phyloP scores from a whole-genome alignment of 2,797 vertebrate genomes.

The Enteromius treurensis region DNA sequence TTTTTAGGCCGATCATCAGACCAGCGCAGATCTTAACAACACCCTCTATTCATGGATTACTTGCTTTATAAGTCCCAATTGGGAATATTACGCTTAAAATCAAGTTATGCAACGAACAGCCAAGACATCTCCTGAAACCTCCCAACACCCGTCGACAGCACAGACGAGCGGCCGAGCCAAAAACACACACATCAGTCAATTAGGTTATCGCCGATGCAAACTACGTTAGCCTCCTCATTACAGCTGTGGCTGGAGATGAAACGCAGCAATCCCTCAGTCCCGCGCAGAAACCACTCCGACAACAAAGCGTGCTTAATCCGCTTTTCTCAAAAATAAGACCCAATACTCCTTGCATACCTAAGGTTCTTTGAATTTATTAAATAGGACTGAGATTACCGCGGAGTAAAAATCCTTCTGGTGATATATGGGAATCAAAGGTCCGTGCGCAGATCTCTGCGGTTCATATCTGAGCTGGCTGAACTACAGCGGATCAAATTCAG shows the following conservation, averaged over 20 bases:
- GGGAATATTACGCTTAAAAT: constrained; percentile 51
- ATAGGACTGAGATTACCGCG: constrained; percentile 29
- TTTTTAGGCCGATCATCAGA: constrained; percentile 31
- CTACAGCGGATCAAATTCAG: constrained; percentile 17
- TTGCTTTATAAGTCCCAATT: constrained; percentile 51
- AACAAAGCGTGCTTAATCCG: constrained; percentile 47
- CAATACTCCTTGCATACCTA: constrained; percentile 46
- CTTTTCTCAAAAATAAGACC: constrained; percentile 48
- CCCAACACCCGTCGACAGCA: not conserved
- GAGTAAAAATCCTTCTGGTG: constrained; percentile 38
- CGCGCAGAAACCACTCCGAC: constrained; percentile 32
- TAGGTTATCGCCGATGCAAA: constrained; percentile 60
- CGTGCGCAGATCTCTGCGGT: not conserved
- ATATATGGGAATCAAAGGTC: constrained; percentile 21
- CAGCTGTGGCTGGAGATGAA: constrained; percentile 55
- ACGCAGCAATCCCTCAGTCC: constrained; percentile 44
- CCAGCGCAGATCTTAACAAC: constrained; percentile 41
- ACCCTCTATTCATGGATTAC: constrained; percentile 42
- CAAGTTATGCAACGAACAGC: constrained; percentile 48
- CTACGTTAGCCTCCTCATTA: constrained; percentile 57
- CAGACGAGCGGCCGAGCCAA: constrained; percentile 24
- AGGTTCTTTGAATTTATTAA: constrained; percentile 50
- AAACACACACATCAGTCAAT: constrained; percentile 47
- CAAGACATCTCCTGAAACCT: constrained; percentile 33
- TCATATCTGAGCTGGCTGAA: constrained; percentile 29